Base-by-base conservation (phyloP, 2,888 invertebrate species). In the Mesodorylaimus sp. region DNA sequence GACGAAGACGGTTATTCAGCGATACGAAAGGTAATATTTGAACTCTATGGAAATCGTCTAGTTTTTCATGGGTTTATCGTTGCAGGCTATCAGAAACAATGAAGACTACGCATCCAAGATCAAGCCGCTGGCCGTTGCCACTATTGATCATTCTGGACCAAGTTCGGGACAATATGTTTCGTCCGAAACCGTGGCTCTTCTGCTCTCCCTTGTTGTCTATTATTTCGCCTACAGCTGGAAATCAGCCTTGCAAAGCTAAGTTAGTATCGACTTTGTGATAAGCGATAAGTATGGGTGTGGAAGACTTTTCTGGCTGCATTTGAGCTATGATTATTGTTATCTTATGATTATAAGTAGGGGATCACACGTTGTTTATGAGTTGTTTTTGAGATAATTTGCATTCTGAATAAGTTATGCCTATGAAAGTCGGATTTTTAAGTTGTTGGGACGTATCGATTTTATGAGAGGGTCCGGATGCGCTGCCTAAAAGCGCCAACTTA, bases 151-250 rank as follows among this genome's bases (percentile, higher is more conserved):
- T 61, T 77, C 78, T 70, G 79, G 81, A 64, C 81, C 87, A 46
- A 89, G 85, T 73, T 80, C 78, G 54, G 91, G 91, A 1, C 87
- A 87, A 2, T 83, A 83, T 81, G 76, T 91, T 48, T 87, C 87
- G 69, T 86, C 87, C 1, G 89, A 91, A 72, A 77, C 87, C 37
- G 72, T 91, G 46, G 91, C 89, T 7, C 81, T 83, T 3, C 71
- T 78, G 16, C 68, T 83, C 1, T 81, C 85, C 1, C 74, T 80
- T 53, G 67, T 81, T 19, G 78, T 89, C 10, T 84, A 83, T 43
- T 89, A 88, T 69, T 76, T 83, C 52, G 91, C 91, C 1, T 79
- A 86, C 60, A 78, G 80, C 50, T 79, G 83, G 59, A 84, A 82
- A 69, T 78, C 79, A 61, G 83, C 82, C 68, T 77, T 87, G 54